Evolutionary conservation across 2,113 vertebrate species (phyloP), one percentile per base, ranked within the genome.

Genomic region (Barbus barbus): DNA sequence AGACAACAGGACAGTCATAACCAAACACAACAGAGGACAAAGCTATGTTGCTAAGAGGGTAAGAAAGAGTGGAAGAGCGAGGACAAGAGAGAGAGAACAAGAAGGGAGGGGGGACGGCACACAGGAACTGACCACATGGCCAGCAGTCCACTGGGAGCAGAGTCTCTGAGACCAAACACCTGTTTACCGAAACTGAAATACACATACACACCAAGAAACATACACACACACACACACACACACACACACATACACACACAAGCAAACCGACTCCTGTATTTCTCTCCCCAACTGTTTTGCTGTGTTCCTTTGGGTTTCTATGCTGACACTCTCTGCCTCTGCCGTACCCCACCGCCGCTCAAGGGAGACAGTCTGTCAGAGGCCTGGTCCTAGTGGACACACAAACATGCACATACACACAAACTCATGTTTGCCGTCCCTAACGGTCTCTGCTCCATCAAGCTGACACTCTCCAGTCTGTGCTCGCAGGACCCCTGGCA

Each of bases 291-390:
- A 79, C 85, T 80, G 85, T 65, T 85, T 58, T 76, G 73, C 63
- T 48, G 24, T 84, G 72, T 81, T 76, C 83, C 78, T 84, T 41
- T 87, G 60, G 65, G 77, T 65, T 69, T 75, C 77, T 38, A 65
- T 83, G 82, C 87, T 84, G 82, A 83, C 71, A 84, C 81, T 78
- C 67, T 71, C 63, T 78, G 83, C 74, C 82, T 85, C 86, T 78
- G 83, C 86, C 72, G 65, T 36, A 87, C 78, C 83, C 91, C 88
- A 90, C 82, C 87, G 90, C 87, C 90, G 86, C 89, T 81, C 90
- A 86, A 69, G 89, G 90, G 92, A 90, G 24, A 51, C 87, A 86
- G 88, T 89, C 90, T 90, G 87, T 86, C n/a, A 89, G 89, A 90
- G 78, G 79, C 36, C 74, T 33, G 33, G 60, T 84, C 83, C 82